These are phyloP conservation scores for Cephalotes varians DNA, from an alignment of 2,888 invertebrate genomes.

Conservation along the genomic window DNA sequence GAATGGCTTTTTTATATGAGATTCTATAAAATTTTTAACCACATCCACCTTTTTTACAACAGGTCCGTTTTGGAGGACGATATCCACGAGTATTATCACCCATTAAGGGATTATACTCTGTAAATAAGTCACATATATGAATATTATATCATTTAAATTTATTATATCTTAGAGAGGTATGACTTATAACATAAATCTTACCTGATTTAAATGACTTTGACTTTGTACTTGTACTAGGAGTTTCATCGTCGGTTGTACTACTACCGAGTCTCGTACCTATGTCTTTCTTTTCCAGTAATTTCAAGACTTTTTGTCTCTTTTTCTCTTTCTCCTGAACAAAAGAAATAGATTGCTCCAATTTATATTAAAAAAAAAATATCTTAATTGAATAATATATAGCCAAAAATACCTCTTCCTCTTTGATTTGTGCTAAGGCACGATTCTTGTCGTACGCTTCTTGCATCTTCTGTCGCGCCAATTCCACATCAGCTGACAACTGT, in stretches of 20 bases:
- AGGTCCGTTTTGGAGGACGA: constrained; percentile 82
- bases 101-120: constrained; percentile 84
- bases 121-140: constrained; percentile 21
- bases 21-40: constrained; percentile 73
- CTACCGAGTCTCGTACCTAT: constrained; percentile 79
- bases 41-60: constrained; percentile 83
- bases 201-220: constrained; percentile 67
- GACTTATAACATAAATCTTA: constrained; percentile 44
- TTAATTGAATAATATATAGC: neutral
- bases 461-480: constrained; percentile 83
- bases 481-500: constrained; percentile 82
- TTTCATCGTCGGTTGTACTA: constrained; percentile 1
- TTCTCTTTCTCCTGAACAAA: constrained; percentile 78
- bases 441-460: constrained; percentile 84
- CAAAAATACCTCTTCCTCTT: constrained; percentile 43
- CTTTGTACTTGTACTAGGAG: constrained; percentile 61
- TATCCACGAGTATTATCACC: constrained; percentile 80
- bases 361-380: neutral
- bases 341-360: constrained; percentile 41
- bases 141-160: neutral
- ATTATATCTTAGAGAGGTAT: neutral
- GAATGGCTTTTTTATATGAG: neutral
- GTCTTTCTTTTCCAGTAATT: constrained; percentile 63
- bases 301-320: constrained; percentile 77
- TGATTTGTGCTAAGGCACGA: neutral